Evolutionary conservation across 1,140 invertebrate genomes (phyloP).

Genomic region (Rhopalosiphum maidis): DNA sequence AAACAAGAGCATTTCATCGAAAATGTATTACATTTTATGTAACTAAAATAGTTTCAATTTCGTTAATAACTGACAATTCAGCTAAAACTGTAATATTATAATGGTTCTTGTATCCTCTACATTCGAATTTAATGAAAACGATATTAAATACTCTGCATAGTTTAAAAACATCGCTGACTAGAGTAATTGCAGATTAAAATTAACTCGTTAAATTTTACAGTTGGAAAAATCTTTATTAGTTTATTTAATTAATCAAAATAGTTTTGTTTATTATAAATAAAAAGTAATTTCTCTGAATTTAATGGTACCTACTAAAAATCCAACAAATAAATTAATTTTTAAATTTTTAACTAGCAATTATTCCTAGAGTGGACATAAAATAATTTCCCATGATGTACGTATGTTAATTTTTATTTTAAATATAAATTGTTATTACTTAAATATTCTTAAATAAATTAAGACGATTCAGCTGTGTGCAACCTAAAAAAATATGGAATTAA

Average conservation of each 20-base stretch:
- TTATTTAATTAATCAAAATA: neutral
- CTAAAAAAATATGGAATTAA: neutral
- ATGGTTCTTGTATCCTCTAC: neutral
- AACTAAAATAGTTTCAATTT: constrained; percentile 1
- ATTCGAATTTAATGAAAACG: constrained; percentile 16
- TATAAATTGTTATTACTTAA: neutral
- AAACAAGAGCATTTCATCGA: neutral
- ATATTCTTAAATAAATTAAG: neutral
- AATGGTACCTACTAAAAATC: neutral
- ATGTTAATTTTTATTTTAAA: neutral
- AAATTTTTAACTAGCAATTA: neutral
- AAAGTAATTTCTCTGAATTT: neutral
- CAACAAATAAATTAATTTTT: neutral
- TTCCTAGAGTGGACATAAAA: neutral
- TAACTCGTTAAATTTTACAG: neutral
- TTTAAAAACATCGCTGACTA: neutral
- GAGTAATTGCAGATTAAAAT: neutral
- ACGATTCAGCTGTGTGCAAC: neutral
- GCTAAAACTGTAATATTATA: constrained; percentile 11
- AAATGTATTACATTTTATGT: neutral
- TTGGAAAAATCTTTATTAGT: neutral
- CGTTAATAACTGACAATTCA: constrained; percentile 1
- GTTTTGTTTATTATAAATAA: neutral
- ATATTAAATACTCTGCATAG: neutral
- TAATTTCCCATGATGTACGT: neutral